phyloP scores from a whole-genome alignment of 1,140 invertebrate genomes.

The Macrosteles quadrilineatus region DNA sequence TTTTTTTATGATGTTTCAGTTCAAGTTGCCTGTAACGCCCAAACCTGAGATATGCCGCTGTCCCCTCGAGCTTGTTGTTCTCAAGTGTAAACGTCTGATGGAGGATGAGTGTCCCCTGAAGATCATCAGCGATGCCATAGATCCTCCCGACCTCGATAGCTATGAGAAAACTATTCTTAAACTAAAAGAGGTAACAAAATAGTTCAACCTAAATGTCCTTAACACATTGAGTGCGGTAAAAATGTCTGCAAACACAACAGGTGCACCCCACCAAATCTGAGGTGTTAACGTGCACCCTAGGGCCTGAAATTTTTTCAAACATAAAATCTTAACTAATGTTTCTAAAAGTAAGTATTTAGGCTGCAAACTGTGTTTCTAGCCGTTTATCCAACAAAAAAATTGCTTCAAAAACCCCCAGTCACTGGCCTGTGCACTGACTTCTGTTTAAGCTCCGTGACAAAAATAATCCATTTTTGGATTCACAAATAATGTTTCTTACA shows the following conservation, averaged over 20 bases:
- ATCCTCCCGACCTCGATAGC: constrained; percentile 82
- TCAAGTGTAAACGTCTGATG: constrained; percentile 80
- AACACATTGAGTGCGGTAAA: too few species aligned
- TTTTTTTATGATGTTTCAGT: not conserved
- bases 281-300: not conserved
- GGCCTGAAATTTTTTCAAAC: not conserved
- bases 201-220: constrained; percentile 21
- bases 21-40: constrained; percentile 57
- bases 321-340: not conserved
- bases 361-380: too few species aligned
- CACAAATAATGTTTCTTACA: not conserved
- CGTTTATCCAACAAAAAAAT: too few species aligned
- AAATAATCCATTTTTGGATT: too few species aligned
- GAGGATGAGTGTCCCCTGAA: constrained; percentile 77
- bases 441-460: too few species aligned
- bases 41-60: constrained; percentile 78
- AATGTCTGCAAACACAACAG: not conserved
- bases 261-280: not conserved
- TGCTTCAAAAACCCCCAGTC: too few species aligned
- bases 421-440: too few species aligned
- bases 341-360: too few species aligned
- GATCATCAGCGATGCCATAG: constrained; percentile 79
- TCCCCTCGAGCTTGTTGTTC: constrained; percentile 80
- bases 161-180: constrained; percentile 77
- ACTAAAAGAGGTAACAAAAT: constrained; percentile 87